Evolutionary conservation across 1,140 invertebrate species (phyloP).

Genomic region (Melanaphis sacchari): DNA sequence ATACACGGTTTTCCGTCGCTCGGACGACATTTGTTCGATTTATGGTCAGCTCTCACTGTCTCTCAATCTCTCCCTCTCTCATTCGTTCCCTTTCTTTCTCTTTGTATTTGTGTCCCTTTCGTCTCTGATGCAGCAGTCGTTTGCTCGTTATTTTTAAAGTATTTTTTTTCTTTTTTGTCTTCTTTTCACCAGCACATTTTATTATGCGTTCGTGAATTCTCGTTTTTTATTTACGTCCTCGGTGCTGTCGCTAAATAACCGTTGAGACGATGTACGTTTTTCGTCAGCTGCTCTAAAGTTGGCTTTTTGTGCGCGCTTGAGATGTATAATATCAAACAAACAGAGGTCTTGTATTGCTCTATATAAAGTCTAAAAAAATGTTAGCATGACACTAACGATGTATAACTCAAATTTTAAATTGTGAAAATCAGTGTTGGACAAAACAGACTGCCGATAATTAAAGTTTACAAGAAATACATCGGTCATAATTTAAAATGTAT

Average conservation of each 20-base stretch:
- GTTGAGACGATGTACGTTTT: neutral
- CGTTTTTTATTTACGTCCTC: slow-evolving; percentile 7
- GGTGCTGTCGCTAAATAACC: neutral
- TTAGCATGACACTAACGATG: neutral
- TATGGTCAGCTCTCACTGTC: neutral
- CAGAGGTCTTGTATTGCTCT: neutral
- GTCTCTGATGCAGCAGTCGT: neutral
- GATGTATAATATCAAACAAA: neutral
- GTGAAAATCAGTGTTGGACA: neutral
- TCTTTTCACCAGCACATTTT: neutral
- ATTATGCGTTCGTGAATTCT: neutral
- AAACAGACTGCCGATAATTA: neutral
- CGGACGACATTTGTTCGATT: neutral
- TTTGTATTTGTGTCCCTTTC: neutral
- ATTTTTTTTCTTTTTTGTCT: neutral
- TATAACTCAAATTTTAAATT: slow-evolving; percentile 2
- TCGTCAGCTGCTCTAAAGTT: neutral
- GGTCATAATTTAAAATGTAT: neutral
- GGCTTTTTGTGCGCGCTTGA: neutral
- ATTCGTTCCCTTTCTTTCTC: neutral
- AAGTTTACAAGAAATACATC: neutral
- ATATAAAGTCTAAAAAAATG: neutral
- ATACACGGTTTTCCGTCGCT: neutral
- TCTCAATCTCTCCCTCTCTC: no score
- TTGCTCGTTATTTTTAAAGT: slow-evolving; percentile 1